Evolutionary conservation across 2,888 invertebrate genomes (phyloP), one percentile per base, ranked within the genome.

Genomic region (Ectobius pallidus): DNA sequence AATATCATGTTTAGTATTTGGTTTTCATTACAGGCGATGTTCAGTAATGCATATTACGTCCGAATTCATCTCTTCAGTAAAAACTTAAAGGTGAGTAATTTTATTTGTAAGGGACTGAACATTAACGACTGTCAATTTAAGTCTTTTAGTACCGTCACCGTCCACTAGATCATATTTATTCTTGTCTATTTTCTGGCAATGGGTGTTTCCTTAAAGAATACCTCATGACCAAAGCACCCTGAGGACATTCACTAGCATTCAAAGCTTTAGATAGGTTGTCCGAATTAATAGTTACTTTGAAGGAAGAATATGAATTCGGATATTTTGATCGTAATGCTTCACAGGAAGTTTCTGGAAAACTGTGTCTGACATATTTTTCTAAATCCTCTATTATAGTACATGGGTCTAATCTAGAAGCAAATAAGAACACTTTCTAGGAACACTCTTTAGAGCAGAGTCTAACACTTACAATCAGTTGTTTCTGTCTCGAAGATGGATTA

Each of bases 231-330:
- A 49, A 49, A 6, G 49, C 49, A 18, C 49, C 49, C n/a, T 14
- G 4, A n/a, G 16, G 49, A 7, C 49, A 49, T 49, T 49, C 18
- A 6, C 4, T 49, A 49, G 49, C 11, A 49, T 49, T n/a, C 18
- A n/a, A 6, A n/a, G 49, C 49, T 49, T 18, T 18, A 4, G 4
- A 4, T 14, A 14, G 49, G n/a, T 49, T 49, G 4, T n/a, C 16
- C 16, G 6, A 14, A n/a, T 49, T 49, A n/a, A 49, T 18, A 14
- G 49, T 49, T 6, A 49, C 49, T 49, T 49, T 49, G n/a, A 49
- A 49, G n/a, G 49, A 49, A 6, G 49, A 49, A 49, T 49, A 49
- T 18, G 49, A 49, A 49, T 49, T n/a, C 7, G 49, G 49, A 49
- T n/a, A 49, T 49, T 49, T 49, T n/a, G n/a, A 14, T n/a, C n/a